Percentiles rank a stretch among this genome's conserved stretches.
Conservation (phyloP, 2,113 vertebrate species). For the Eublepharis macularius region DNA sequence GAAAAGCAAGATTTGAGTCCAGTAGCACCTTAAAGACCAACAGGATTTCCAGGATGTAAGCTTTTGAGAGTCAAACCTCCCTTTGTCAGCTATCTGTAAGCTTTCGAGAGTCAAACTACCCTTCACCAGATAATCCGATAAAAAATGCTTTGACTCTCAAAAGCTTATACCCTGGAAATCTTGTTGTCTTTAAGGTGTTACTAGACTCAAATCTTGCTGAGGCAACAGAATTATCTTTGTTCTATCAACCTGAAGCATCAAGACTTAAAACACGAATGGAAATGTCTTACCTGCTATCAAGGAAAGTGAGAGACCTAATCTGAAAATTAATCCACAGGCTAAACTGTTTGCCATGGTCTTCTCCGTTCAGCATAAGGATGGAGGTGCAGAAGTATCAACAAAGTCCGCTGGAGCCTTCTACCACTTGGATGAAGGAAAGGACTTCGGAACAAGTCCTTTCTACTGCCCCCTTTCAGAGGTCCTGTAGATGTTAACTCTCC, state of each 20-base stretch:
- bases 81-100: no score
- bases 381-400: background rate
- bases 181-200: no score
- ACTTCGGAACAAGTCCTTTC: background rate
- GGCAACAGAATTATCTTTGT: background rate
- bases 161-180: no score
- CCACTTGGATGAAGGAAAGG: background rate
- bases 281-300: slow-evolving; percentile 72
- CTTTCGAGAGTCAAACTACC: no score
- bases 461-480: background rate
- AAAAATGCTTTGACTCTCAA: no score
- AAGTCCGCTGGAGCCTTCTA: background rate
- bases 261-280: background rate
- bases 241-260: background rate
- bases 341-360: slow-evolving; percentile 62
- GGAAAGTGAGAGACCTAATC: slow-evolving; percentile 66
- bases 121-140: no score
- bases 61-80: no score
- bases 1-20: no score
- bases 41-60: no score
- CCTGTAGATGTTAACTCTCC: slow-evolving; percentile 7
- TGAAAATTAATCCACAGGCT: slow-evolving; percentile 68
- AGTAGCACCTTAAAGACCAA: no score
- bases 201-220: no score
- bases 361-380: background rate